Base-by-base conservation (phyloP, 2,113 vertebrate genomes). In the Phodopus roborovskii region DNA sequence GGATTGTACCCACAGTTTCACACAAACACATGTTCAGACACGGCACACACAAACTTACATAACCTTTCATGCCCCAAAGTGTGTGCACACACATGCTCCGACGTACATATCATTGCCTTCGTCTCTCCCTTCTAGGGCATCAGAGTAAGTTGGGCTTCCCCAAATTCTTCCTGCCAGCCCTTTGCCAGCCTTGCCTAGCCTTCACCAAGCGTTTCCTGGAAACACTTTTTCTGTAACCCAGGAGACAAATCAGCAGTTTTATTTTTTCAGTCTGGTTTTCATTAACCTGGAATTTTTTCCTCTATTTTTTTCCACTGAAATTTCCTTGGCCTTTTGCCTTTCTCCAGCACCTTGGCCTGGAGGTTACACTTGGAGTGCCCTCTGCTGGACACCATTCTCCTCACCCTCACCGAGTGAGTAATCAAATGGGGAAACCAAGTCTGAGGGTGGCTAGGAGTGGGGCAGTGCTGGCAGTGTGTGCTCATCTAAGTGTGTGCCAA, bases 181-280 rank as follows among this genome's bases (percentile, higher is more conserved):
- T 36, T 3, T 50, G 19, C 53, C 96, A 93, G 50, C 42, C 64
- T 94, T 60, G 78, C 78, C 68, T 79, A 42, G 58, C 58, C 85
- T 96, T 96, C 96, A 91, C 79, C 78, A 78, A 89, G 78, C 71
- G 86, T 91, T 97, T 96, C 96, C 95, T 97, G 97, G 96, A 97
- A 96, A 96, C 96, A 93, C 96, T 96, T 88, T 97, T 93, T 70
- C 36, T 83, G 45, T 77, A 95, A 30, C 12, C 7, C 92, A 94
- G 95, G 97, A 97, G 95, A 96, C 97, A 98, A 97, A 42, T 73
- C 95, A 98, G 93, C 95, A 96, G 88, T 97, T 98, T 97, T 96
- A 36, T 74, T 96, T 74, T 96, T 97, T 97, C 97, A 97, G 95
- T 92, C 92, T 97, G 93, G 66, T 68, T 90, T 88, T 98, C 94